Evolutionary conservation across 2,113 vertebrate species (phyloP), one percentile per base, ranked within the genome.

Genomic region (Xiphophorus hellerii): DNA sequence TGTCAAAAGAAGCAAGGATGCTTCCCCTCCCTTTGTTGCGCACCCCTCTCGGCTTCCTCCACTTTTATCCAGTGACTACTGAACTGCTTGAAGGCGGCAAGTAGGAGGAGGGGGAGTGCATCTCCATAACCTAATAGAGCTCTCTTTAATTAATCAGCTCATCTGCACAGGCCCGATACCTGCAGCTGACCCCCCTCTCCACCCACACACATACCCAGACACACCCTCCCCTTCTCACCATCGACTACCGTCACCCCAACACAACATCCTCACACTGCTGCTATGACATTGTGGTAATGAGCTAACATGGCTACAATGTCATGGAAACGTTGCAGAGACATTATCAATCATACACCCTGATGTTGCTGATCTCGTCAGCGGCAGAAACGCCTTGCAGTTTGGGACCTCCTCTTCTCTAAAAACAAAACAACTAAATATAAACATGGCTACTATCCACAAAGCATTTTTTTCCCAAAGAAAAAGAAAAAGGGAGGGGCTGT

Each of bases 81-180:
- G 78, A 76, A 73, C 51, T 76, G 76, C 73, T 69, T 8, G 66
- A 73, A 62, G 67, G 25, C 31, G 39, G 67, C 30, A 37, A 37
- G 39, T 54, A 27, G 63, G 72, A 22, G 42, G 14, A 77, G 60
- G 44, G n/a, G 35, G 12, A 77, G 54, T 75, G 77, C 85, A 87
- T 92, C 90, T 92, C 88, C 90, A 85, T 92, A 94, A 93, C 92
- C 89, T 94, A 93, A 94, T 92, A 89, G 90, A 90, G 89, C 84
- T 89, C 76, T 87, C 84, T 89, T 93, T 94, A 95, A 95, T 95
- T 93, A 94, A 94, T 94, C 93, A 92, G 87, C 88, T 94, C 92
- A 90, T 92, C 90, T 92, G 86, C 87, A 84, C 84, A 89, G 80
- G 90, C 91, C 86, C 13, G 84, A 90, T 93, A 93, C 90, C 89